Base-by-base conservation (phyloP, 2,113 vertebrate species). In the Carassius carassius region DNA sequence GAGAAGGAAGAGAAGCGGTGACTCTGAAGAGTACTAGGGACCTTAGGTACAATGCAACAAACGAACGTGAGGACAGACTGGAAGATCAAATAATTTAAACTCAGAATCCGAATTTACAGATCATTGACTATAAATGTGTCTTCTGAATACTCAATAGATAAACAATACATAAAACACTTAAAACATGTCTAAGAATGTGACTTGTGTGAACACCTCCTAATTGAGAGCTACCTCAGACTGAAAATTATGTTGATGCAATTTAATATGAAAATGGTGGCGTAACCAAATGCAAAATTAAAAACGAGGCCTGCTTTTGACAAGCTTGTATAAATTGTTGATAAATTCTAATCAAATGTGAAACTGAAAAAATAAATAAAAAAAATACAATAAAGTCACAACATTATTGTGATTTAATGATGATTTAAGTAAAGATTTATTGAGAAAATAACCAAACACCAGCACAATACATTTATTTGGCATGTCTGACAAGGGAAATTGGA, bases 1-100 rank as follows among this genome's bases (percentile, higher is more conserved):
- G 70, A 56, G 83, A 85, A 88, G 87, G 80, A 90, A 86, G 85
- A 23, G 29, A 74, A 14, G 56, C 13, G 11, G 19, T 82, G 80
- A 85, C 83, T 77, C 86, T 51, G 51, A 73, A 60, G 78, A 67
- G 80, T 85, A 79, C 17, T 23, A 82, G 47, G 56, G 85, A 88
- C 51, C 41, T 19, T 51, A 44, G 37, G n/a, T 41, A 82, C 19
- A 14, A 29, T 13, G 11, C 58, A 25, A 75, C 47, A 78, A 78
- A 78, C 77, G 41, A 62, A 35, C 47, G 60, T 37, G 19, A 80
- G 35, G n/a, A 9, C 19, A 69, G 17, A 32, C 19, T 17, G 9
- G 21, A 49, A 19, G n/a, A 47, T 25, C 8, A 63, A 41, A 58
- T 4, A 9, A 69, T 69, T 29, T 35, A 19, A 32, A 32, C 65